A percentile compares a stretch with the other conserved stretches of the same genome.
These are phyloP conservation scores for Seira ritae DNA, from an alignment of 2,888 invertebrate species.

Conservation along the genomic window DNA sequence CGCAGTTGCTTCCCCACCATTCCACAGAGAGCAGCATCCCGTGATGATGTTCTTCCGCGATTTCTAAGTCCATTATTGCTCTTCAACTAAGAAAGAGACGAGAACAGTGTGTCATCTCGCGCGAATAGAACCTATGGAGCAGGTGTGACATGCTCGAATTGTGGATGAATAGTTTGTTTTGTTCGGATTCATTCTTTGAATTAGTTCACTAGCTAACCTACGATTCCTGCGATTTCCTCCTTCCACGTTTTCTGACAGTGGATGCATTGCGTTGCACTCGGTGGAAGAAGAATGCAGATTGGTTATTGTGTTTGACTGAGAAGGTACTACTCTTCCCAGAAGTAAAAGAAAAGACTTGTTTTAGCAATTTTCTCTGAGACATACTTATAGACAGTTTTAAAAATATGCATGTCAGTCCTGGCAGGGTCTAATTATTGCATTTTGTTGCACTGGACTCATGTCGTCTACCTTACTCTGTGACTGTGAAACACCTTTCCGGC, in stretches of 20 bases:
- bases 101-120: background rate
- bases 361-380: background rate
- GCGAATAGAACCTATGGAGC: background rate
- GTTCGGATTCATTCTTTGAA: too few relatives aligned
- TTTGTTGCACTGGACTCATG: background rate
- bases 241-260: too few relatives aligned
- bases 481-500: background rate
- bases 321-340: too few relatives aligned
- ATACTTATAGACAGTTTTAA: background rate
- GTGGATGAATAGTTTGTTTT: too few relatives aligned
- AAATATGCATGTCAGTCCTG: background rate
- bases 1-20: constrained; percentile 47
- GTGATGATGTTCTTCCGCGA: constrained; percentile 13
- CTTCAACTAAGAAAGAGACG: background rate
- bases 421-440: background rate
- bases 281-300: too few relatives aligned
- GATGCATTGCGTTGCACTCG: too few relatives aligned
- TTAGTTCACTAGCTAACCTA: too few relatives aligned
- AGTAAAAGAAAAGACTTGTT: too few relatives aligned
- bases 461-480: background rate
- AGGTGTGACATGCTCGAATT: background rate
- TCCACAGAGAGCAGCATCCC: constrained; percentile 48
- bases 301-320: too few relatives aligned
- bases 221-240: too few relatives aligned
- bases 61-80: background rate